Conservation (phyloP, 1,140 invertebrate species). For the Hylaeus volcanicus region DNA sequence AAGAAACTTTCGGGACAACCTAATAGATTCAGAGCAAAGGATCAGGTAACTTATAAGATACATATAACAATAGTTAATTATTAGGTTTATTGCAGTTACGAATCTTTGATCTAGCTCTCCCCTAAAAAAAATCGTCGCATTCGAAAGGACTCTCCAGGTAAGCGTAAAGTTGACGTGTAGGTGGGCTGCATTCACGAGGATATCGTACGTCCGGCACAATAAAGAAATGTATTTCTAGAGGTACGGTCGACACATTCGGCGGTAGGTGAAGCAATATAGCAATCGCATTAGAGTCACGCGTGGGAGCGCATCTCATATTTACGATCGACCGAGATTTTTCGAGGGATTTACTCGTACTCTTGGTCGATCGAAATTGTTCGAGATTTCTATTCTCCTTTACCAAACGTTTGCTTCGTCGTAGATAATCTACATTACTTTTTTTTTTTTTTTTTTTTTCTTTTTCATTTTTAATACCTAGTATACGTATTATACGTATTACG, state of each 20-base stretch:
- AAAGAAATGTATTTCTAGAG: slow-evolving; percentile 42
- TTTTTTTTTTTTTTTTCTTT: too few species aligned
- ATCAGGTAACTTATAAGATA: too few species aligned
- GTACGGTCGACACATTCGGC: slow-evolving; percentile 26
- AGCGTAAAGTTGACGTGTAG: slow-evolving; percentile 12
- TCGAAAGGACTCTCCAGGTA: background rate
- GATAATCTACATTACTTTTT: background rate
- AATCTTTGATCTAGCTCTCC: too few species aligned
- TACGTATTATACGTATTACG: too few species aligned
- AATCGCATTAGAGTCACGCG: slow-evolving; percentile 42
- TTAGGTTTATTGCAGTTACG: too few species aligned
- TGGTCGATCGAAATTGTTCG: background rate
- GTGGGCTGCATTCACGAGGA: slow-evolving; percentile 30
- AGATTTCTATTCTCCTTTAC: background rate
- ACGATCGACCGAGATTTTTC: slow-evolving; percentile 27
- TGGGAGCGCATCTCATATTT: slow-evolving; percentile 44
- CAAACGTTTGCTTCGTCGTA: background rate
- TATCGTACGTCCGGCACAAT: slow-evolving; percentile 14
- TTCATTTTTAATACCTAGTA: too few species aligned
- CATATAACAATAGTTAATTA: too few species aligned
- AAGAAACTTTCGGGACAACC: too few species aligned
- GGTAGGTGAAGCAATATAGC: slow-evolving; percentile 34
- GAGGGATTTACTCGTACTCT: slow-evolving; percentile 28
- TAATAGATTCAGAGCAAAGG: too few species aligned
- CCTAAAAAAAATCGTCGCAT: background rate